Evolutionary conservation across 1,140 invertebrate species (phyloP), one percentile per base, ranked within the genome.

Genomic region (Notospermus geniculatus): DNA sequence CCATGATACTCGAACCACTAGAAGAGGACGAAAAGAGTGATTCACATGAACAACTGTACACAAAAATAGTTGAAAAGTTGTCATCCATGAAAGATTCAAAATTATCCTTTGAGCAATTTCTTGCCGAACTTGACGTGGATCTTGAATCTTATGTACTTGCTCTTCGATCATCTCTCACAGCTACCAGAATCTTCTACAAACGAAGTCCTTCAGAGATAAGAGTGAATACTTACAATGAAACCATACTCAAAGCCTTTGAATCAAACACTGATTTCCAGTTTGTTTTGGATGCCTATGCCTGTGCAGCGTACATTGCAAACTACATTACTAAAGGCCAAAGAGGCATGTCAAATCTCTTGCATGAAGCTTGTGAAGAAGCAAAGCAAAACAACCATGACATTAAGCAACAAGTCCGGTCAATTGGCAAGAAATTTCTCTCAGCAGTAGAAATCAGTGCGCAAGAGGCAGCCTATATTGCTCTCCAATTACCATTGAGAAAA

Each of bases 381-480:
- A n/a, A 19, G 19, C 19, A 43, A 13, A 43, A 11, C 11, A 43
- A 43, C 19, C 19, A 11, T 43, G 39, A 43, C 19, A 43, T 43
- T 19, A 43, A 43, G 19, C 19, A 43, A 19, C 39, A 43, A 19
- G 39, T 43, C 11, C 11, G 39, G 19, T 11, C 39, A 13, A 43
- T 43, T 43, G 39, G 39, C 39, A 43, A 43, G 32, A 27, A 22
- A 29, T 60, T 64, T 59, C 36, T 64, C 1, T 60, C 59, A 54
- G 57, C 57, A n/a, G 29, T 57, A 22, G 58, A 64, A 53, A 28
- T 68, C 13, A 63, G 57, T 58, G 66, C 66, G 13, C 66, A 68
- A 60, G 66, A 68, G 36, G 63, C 66, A n/a, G 60, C 53, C 15
- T 65, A 68, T 29, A 27, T 62, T 17, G 41, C 60, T 13, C 46